Conservation (phyloP, 2,113 vertebrate species). For the Corythornis vintsioides region DNA sequence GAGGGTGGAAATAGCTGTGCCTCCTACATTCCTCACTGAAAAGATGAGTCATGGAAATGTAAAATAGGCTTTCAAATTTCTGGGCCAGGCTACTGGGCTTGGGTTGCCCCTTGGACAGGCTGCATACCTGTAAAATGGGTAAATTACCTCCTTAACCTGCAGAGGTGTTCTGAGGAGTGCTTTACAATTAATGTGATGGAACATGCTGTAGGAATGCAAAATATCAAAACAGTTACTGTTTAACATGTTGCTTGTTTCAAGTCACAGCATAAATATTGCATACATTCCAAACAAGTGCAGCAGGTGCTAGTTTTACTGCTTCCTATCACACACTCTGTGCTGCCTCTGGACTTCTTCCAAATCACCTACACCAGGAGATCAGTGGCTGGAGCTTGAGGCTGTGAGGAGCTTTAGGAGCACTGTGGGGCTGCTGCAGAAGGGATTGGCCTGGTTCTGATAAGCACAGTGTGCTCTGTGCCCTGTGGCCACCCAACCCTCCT, state of each 20-base stretch:
- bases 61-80: neutral
- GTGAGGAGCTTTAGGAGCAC: neutral
- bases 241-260: neutral
- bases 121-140: neutral
- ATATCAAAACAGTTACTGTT: neutral
- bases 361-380: too few species aligned
- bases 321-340: rapidly evolving
- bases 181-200: neutral
- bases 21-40: neutral
- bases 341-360: neutral
- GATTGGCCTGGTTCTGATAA: neutral
- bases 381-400: neutral
- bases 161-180: neutral
- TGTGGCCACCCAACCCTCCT: neutral
- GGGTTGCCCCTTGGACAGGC: neutral
- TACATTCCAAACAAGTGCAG: rapidly evolving
- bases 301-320: neutral
- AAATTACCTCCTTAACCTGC: neutral
- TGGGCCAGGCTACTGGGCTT: neutral
- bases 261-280: neutral
- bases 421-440: rapidly evolving
- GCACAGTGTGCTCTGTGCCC: rapidly evolving
- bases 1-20: neutral
- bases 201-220: neutral
- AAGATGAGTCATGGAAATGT: neutral